phyloP scores from a whole-genome alignment of 2,797 vertebrate species.

The Gallirallus australis region DNA sequence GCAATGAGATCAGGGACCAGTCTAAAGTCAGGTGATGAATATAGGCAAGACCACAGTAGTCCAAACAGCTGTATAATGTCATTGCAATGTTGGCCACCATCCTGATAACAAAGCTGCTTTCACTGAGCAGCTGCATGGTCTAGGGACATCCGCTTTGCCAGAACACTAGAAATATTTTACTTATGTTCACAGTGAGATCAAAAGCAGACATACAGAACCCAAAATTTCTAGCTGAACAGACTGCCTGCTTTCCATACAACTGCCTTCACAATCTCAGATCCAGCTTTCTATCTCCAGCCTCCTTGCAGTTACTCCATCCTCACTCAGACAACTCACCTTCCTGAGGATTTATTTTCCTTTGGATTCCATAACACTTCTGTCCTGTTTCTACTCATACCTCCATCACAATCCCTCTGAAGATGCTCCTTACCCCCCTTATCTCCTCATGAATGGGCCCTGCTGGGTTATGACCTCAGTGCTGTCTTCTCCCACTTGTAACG shows the following conservation, averaged over 20 bases:
- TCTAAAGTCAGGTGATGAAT: constrained; percentile 49
- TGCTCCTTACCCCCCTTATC: neutral
- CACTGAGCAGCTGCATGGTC: constrained; percentile 40
- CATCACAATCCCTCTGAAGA: neutral
- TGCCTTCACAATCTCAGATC: neutral
- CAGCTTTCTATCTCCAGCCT: neutral
- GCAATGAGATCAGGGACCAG: neutral
- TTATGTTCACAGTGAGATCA: constrained; percentile 41
- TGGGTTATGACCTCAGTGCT: neutral
- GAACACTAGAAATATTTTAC: constrained; percentile 58
- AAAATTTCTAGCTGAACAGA: constrained; percentile 20
- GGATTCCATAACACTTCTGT: neutral
- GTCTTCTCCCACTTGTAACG: neutral
- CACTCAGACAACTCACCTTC: neutral
- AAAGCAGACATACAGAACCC: constrained; percentile 41
- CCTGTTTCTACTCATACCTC: neutral
- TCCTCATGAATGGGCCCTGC: neutral
- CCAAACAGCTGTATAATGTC: constrained; percentile 48
- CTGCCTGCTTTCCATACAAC: constrained; percentile 37
- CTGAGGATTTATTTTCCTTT: neutral
- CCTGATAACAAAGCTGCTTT: constrained; percentile 48
- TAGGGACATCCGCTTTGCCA: constrained; percentile 43
- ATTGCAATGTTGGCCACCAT: constrained; percentile 42
- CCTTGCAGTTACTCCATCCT: neutral
- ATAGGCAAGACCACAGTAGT: neutral